phyloP scores from a whole-genome alignment of 2,113 vertebrate species.

The Tringa solitaria region DNA sequence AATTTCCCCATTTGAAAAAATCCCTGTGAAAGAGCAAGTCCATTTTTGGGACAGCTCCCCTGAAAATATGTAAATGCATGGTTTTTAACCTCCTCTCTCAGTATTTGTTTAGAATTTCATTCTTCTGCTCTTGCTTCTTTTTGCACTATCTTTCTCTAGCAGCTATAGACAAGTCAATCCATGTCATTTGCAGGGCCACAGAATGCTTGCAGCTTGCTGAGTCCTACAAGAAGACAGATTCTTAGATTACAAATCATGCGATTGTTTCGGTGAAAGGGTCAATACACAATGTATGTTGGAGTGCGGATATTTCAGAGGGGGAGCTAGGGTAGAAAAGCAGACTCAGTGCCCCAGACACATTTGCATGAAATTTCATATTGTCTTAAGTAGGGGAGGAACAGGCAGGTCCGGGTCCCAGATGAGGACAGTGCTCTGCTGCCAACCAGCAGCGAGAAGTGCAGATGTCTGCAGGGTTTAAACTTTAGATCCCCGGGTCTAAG shows the following conservation, averaged over 20 bases:
- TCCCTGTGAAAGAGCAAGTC: fast-evolving
- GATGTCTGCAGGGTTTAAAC: background rate
- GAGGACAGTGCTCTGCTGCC: background rate
- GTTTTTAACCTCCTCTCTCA: background rate
- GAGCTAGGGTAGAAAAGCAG: background rate
- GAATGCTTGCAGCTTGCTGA: background rate
- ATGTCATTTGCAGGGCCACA: fast-evolving
- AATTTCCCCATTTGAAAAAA: background rate
- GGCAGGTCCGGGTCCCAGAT: background rate
- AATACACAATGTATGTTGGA: fast-evolving
- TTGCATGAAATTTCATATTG: no score
- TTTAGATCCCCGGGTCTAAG: background rate
- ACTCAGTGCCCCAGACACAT: background rate
- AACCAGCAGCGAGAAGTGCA: background rate
- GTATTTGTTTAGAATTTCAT: background rate
- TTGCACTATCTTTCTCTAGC: background rate
- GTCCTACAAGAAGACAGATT: no score
- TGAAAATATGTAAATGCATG: background rate
- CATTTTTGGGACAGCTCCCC: background rate
- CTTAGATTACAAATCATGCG: background rate
- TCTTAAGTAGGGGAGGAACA: background rate
- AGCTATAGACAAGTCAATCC: background rate
- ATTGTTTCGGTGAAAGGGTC: background rate
- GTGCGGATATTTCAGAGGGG: background rate
- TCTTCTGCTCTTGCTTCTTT: background rate